These are phyloP conservation scores for Talpa occidentalis DNA, from an alignment of 2,113 vertebrate genomes.

Conservation along the genomic window DNA sequence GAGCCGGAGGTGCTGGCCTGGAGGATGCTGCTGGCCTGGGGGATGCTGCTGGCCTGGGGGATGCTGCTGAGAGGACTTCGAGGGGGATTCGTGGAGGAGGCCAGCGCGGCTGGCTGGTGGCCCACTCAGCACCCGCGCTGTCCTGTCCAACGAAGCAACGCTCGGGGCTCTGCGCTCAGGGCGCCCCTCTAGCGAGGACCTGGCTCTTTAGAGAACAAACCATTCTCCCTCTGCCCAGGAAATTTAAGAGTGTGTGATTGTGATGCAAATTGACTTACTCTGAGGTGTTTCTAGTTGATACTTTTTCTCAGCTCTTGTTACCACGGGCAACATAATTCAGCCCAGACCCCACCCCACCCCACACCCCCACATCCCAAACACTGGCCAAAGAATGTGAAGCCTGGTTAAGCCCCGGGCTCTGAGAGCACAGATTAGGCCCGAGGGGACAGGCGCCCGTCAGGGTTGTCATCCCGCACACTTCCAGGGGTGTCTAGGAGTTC, in stretches of 20 bases:
- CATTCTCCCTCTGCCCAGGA: neutral
- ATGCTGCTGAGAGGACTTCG: neutral
- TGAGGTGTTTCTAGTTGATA: neutral
- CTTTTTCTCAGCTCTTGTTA: neutral
- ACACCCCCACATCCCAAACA: neutral
- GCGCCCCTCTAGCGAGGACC: neutral
- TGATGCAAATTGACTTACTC: constrained; percentile 8
- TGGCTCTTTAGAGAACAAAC: neutral
- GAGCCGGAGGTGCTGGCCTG: too few relatives aligned
- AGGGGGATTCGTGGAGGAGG: constrained; percentile 48
- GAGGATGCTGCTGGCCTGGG: too few relatives aligned
- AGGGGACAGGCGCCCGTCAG: neutral
- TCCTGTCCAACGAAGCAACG: too few relatives aligned
- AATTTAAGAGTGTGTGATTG: constrained; percentile 28
- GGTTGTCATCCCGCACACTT: neutral
- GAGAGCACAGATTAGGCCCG: too few relatives aligned
- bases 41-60: neutral
- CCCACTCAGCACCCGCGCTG: too few relatives aligned
- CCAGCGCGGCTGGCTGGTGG: neutral
- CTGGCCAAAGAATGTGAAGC: neutral
- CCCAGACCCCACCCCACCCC: neutral
- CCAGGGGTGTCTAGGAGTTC: neutral
- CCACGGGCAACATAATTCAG: neutral
- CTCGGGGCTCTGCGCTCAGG: neutral
- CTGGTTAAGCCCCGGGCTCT: neutral